Evolutionary conservation across 2,888 invertebrate genomes (phyloP).

Genomic region (Tortricodes alternella): DNA sequence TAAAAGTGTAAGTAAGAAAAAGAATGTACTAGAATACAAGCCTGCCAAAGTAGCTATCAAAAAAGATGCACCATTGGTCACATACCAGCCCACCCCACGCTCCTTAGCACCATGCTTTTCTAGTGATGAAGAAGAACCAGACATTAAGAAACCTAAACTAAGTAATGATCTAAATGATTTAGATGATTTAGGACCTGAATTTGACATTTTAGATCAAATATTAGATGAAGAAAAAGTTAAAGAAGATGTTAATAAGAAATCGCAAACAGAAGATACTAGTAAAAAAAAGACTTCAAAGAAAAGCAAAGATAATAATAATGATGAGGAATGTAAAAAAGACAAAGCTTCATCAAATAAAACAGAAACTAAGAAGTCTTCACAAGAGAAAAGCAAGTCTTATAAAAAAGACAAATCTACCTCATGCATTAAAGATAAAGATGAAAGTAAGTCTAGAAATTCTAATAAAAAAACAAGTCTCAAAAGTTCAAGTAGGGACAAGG

Average conservation of each 20-base stretch:
- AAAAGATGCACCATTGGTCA: slow-evolving; percentile 52
- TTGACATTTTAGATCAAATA: slow-evolving; percentile 79
- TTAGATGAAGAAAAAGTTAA: slow-evolving; percentile 70
- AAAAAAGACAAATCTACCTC: slow-evolving; percentile 47
- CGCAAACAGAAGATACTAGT: slow-evolving; percentile 37
- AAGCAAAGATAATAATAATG: slow-evolving; percentile 35
- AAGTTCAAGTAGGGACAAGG: slow-evolving; percentile 59
- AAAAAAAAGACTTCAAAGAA: slow-evolving; percentile 36
- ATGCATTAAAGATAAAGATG: slow-evolving; percentile 48
- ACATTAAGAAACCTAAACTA: slow-evolving; percentile 62
- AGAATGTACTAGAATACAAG: slow-evolving; percentile 69
- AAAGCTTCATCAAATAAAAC: slow-evolving; percentile 39
- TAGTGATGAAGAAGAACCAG: slow-evolving; percentile 77
- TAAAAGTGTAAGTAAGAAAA: slow-evolving; percentile 62
- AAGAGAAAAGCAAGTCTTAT: slow-evolving; percentile 43
- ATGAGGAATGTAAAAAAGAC: slow-evolving; percentile 34
- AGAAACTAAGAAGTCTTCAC: slow-evolving; percentile 43
- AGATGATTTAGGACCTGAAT: slow-evolving; percentile 76
- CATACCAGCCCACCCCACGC: slow-evolving; percentile 75
- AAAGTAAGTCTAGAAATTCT: slow-evolving; percentile 47
- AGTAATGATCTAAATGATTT: slow-evolving; percentile 69
- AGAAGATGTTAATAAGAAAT: slow-evolving; percentile 32
- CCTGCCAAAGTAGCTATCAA: slow-evolving; percentile 62
- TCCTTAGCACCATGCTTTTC: slow-evolving; percentile 74
- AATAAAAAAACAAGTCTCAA: slow-evolving; percentile 58